Evolutionary conservation across 37 sponge, comb jelly and placozoan genomes (phyloP).

Genomic region (Agelas oroides): DNA sequence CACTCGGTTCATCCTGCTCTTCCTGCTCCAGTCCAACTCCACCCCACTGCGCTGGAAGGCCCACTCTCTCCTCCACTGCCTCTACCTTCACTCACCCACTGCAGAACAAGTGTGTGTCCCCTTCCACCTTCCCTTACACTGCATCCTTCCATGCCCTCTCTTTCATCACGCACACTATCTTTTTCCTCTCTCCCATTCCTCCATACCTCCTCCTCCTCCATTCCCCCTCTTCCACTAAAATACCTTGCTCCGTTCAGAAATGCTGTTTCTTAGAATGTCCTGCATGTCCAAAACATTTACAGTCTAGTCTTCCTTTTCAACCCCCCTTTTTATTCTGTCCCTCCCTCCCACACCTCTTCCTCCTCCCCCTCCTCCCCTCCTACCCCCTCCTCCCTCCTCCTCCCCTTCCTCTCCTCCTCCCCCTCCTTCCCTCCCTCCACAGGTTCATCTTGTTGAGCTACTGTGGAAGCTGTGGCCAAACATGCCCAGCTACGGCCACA

Average conservation of each 20-base stretch:
- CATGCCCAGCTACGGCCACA: slow-evolving; percentile 81
- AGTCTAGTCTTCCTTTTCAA: no score
- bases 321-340: no score
- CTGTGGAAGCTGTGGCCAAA: slow-evolving; percentile 84
- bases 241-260: no score
- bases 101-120: slow-evolving; percentile 2
- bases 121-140: no score
- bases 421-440: neutral
- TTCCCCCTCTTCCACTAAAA: no score
- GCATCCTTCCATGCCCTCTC: neutral
- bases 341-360: neutral
- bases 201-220: neutral
- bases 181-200: no score
- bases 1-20: slow-evolving; percentile 45
- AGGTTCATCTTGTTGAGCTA: slow-evolving; percentile 61
- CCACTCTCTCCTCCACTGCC: slow-evolving; percentile 62
- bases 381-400: neutral
- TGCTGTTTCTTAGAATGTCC: no score
- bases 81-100: slow-evolving; percentile 33
- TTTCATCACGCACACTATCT: neutral
- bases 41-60: slow-evolving; percentile 79
- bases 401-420: neutral
- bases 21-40: slow-evolving; percentile 83
- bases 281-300: neutral
- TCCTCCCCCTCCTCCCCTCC: neutral